Evolutionary conservation across 2,113 vertebrate genomes (phyloP), one percentile per base, ranked within the genome.

Genomic region (Glaucidium brasilianum): DNA sequence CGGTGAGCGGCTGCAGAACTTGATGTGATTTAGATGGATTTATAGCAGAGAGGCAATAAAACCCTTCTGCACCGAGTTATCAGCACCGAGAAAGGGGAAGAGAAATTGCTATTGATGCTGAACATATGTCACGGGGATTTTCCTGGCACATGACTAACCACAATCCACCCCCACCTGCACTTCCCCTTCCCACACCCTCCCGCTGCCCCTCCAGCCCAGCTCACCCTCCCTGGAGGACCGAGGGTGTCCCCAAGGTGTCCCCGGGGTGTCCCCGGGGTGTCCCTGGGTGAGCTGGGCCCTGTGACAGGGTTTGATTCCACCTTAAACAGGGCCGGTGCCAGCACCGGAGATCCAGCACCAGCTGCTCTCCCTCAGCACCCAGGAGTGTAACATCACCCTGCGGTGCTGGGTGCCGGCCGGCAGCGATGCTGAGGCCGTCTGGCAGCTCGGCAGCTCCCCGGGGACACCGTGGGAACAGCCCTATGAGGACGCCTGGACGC

Each of bases 381-480:
- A 5, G 10, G n/a, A 34, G 50, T 88, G 71, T 45, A 83, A 83
- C 3, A 3, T 90, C 71, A 90, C 50, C 29, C 58, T 93, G 72
- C 32, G 45, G 47, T 96, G 96, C 79, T 9, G 5, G 45, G 13
- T 34, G 56, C 74, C 41, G 5, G 15, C 35, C 1, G 34, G 35
- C 50, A 50, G 19, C 14, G 14, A n/a, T 5, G 22, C 32, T 6
- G 15, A 25, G 11, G 41, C 14, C 2, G 0, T 8, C 49, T 77
- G 63, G 88, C n/a, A 35, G 25, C 41, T 32, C 11, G 2, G 10
- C 11, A 49, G 11, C 39, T 41, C 30, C n/a, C 20, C 14, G 2
- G 26, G 23, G 32, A 9, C 2, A 0, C 5, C 2, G 0, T 35
- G 55, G 49, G 30, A 4, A 41, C 35, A 20, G 5, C n/a, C 39